Percentiles rank a stretch among this genome's conserved stretches.
These are phyloP conservation scores for Alauda arvensis DNA, from an alignment of 2,797 vertebrate genomes.

Conservation along the genomic window DNA sequence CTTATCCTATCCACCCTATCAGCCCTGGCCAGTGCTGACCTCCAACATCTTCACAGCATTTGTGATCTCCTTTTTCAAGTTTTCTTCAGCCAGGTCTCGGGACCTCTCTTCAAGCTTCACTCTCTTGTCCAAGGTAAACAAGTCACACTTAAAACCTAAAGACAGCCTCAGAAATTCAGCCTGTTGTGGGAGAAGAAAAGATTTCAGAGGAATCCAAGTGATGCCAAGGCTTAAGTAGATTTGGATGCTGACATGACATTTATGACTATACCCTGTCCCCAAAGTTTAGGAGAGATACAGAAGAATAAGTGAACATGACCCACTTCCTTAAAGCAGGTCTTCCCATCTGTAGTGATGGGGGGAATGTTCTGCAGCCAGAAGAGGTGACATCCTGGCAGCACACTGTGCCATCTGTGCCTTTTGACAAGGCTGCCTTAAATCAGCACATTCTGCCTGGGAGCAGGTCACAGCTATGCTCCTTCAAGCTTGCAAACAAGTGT, in stretches of 20 bases:
- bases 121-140: slow-evolving; percentile 95
- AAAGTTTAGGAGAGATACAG: not conserved
- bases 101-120: slow-evolving; percentile 92
- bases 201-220: not conserved
- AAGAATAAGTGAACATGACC: not conserved
- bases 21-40: slow-evolving; percentile 63
- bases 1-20: too few species aligned
- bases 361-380: not conserved
- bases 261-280: not conserved
- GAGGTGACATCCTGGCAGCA: not conserved
- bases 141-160: slow-evolving; percentile 94
- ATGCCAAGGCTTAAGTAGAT: not conserved
- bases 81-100: slow-evolving; percentile 92
- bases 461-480: not conserved
- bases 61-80: slow-evolving; percentile 87
- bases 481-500: slow-evolving; percentile 1
- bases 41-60: slow-evolving; percentile 88
- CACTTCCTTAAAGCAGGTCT: not conserved
- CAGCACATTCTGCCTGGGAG: not conserved
- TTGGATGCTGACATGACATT: not conserved
- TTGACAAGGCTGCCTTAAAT: not conserved
- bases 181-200: slow-evolving; percentile 61
- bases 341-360: not conserved
- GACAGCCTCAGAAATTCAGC: slow-evolving; percentile 92
- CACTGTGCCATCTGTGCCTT: slow-evolving; percentile 20